Conservation (phyloP, 2,888 invertebrate species). For the Stratiomys singularior region DNA sequence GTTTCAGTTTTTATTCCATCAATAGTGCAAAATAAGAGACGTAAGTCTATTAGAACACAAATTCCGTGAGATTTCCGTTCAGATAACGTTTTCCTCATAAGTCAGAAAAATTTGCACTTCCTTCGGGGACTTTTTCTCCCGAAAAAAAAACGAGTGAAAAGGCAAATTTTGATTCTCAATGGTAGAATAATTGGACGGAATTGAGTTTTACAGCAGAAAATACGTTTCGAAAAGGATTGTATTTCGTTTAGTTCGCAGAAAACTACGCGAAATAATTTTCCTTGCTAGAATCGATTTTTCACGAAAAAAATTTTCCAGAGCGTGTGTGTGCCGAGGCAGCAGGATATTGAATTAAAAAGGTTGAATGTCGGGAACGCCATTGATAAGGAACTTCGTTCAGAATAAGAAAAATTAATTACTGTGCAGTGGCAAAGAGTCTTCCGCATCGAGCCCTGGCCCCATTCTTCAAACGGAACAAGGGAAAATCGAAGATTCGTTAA, state of each 20-base stretch:
- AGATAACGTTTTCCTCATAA: not conserved
- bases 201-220: not conserved
- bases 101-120: not conserved
- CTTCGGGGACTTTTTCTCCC: not conserved
- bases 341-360: slow-evolving; percentile 40
- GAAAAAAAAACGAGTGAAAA: not conserved
- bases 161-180: not conserved
- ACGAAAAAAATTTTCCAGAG: slow-evolving; percentile 21
- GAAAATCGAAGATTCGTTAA: slow-evolving; percentile 44
- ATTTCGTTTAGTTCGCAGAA: not conserved
- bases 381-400: not conserved
- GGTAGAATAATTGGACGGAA: not conserved
- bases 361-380: not conserved
- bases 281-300: slow-evolving; percentile 40
- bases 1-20: not conserved
- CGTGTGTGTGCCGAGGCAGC: slow-evolving; percentile 9
- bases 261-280: slow-evolving; percentile 9
- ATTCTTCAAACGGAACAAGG: not conserved
- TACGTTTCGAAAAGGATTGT: not conserved
- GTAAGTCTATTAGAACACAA: slow-evolving; percentile 19
- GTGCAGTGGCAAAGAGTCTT: slow-evolving; percentile 8
- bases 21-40: slow-evolving; percentile 36
- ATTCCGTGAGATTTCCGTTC: not conserved
- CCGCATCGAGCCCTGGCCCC: not conserved
- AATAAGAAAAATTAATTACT: not conserved